These are phyloP conservation scores for Chrysoperla carnea DNA, from an alignment of 1,140 invertebrate species.

Conservation along the genomic window DNA sequence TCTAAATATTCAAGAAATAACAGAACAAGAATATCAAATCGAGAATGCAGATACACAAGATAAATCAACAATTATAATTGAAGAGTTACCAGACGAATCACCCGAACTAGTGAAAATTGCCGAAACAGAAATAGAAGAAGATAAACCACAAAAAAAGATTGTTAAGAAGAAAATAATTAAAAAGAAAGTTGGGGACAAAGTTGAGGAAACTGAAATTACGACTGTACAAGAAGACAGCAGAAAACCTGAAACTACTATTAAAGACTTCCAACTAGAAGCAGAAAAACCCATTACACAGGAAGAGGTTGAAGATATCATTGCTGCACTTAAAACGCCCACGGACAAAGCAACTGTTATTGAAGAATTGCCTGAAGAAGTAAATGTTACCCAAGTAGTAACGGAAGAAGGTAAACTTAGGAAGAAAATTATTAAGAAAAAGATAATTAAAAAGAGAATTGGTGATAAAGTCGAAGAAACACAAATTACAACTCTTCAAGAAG, in stretches of 20 bases:
- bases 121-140: constrained; percentile 1
- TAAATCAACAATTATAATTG: constrained; percentile 1
- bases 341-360: constrained; percentile 12
- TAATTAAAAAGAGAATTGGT: constrained; percentile 6
- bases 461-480: constrained; percentile 8
- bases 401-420: constrained; percentile 11
- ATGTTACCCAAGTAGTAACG: constrained; percentile 11
- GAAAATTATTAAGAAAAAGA: constrained; percentile 20
- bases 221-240: constrained; percentile 22
- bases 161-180: constrained; percentile 17
- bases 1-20: not conserved
- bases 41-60: constrained; percentile 15
- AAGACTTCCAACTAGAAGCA: too few species aligned
- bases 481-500: constrained; percentile 8
- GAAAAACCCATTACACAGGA: constrained; percentile 1
- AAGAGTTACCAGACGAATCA: constrained; percentile 5
- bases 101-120: not conserved
- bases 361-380: constrained; percentile 15
- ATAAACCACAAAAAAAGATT: constrained; percentile 7
- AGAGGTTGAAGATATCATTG: constrained; percentile 3
- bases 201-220: constrained; percentile 20
- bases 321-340: constrained; percentile 1
- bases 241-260: constrained; percentile 14
- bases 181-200: constrained; percentile 14
- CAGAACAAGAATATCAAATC: constrained; percentile 9